Conservation (phyloP, 64 coral and sea anemone species). For the Stylophora pistillata region DNA sequence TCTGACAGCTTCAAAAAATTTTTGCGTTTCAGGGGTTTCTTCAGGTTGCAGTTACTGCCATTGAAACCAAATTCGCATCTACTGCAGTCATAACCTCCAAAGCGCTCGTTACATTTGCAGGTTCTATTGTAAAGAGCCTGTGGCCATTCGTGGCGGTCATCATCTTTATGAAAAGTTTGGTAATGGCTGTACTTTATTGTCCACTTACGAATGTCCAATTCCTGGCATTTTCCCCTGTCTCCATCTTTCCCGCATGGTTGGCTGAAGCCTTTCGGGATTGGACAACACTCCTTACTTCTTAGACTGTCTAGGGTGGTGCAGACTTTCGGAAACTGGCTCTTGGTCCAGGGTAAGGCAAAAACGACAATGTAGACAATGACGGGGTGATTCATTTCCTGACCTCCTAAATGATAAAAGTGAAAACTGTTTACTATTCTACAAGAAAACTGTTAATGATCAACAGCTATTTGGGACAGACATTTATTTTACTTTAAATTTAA, state of each 20-base stretch:
- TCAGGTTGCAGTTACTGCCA: slow-evolving; percentile 49
- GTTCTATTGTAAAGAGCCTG: slow-evolving; percentile 48
- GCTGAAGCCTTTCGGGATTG: slow-evolving; percentile 48
- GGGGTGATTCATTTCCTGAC: background rate
- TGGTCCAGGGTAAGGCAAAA: slow-evolving; percentile 10
- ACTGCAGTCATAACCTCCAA: slow-evolving; percentile 74
- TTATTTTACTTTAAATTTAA: too few species aligned
- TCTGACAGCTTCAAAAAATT: too few species aligned
- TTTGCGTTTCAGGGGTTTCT: slow-evolving; percentile 35
- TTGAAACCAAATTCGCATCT: slow-evolving; percentile 82
- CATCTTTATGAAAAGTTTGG: slow-evolving; percentile 31
- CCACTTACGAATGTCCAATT: slow-evolving; percentile 55
- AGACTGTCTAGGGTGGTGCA: slow-evolving; percentile 47
- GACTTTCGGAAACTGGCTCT: slow-evolving; percentile 69
- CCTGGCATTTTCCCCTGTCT: slow-evolving; percentile 67
- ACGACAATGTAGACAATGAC: background rate
- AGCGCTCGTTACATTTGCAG: slow-evolving; percentile 63
- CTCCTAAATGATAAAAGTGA: background rate
- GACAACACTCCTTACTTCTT: slow-evolving; percentile 70
- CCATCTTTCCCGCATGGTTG: slow-evolving; percentile 54
- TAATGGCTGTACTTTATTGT: slow-evolving; percentile 47
- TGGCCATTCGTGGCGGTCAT: slow-evolving; percentile 76
- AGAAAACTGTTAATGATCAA: background rate
- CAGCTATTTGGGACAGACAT: too few species aligned
- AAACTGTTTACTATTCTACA: background rate